phyloP scores from a whole-genome alignment of 2,797 vertebrate species.

The Syngnathus rostellatus region DNA sequence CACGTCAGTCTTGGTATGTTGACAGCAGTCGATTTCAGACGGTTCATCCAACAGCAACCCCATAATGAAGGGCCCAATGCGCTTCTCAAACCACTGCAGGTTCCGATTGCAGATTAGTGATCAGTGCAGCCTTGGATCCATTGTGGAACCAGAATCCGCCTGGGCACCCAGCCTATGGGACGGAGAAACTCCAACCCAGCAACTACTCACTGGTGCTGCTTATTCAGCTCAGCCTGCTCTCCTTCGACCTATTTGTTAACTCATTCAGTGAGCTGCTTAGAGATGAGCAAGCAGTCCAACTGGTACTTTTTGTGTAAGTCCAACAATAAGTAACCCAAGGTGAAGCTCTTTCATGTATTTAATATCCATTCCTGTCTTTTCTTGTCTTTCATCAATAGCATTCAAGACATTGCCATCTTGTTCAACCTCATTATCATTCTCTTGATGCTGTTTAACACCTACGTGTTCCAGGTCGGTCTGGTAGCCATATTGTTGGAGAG shows the following conservation, averaged over 20 bases:
- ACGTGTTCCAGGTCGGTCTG: slow-evolving; percentile 88
- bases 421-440: slow-evolving; percentile 90
- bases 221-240: slow-evolving; percentile 82
- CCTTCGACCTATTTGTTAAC: slow-evolving; percentile 86
- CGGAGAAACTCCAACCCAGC: slow-evolving; percentile 78
- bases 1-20: slow-evolving; percentile 26
- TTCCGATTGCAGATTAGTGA: slow-evolving; percentile 17
- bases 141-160: slow-evolving; percentile 53
- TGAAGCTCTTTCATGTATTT: background rate
- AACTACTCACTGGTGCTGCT: slow-evolving; percentile 88
- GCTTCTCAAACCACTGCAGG: background rate
- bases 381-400: slow-evolving; percentile 45
- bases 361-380: background rate
- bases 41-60: slow-evolving; percentile 14
- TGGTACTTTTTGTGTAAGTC: slow-evolving; percentile 89
- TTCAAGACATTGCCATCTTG: slow-evolving; percentile 84
- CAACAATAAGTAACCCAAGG: background rate
- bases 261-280: slow-evolving; percentile 88
- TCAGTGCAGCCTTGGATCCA: slow-evolving; percentile 62
- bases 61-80: background rate
- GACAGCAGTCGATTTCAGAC: slow-evolving; percentile 13
- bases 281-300: slow-evolving; percentile 73
- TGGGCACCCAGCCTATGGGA: slow-evolving; percentile 53
- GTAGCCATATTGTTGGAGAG: slow-evolving; percentile 81
- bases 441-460: slow-evolving; percentile 95